Evolutionary conservation across 2,888 invertebrate species (phyloP).

Genomic region (Lepidonotus clava): DNA sequence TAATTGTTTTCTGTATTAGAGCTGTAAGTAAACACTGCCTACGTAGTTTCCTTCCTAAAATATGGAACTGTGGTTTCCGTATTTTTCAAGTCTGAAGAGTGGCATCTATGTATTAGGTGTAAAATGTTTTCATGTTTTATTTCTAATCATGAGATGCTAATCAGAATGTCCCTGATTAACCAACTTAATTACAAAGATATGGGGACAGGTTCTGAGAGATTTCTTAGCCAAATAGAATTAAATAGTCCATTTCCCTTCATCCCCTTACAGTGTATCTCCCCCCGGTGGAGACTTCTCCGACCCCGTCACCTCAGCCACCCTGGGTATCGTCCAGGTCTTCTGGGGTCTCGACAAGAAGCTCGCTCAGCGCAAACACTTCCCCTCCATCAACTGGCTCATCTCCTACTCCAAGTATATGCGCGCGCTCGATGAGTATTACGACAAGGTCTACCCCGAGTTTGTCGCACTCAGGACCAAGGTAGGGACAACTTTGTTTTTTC

Average conservation of each 20-base stretch:
- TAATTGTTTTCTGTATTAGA: too few relatives aligned
- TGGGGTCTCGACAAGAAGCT: conserved; percentile 99
- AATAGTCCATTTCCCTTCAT: not conserved
- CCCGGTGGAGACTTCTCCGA: conserved; percentile 99
- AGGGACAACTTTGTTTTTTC: not conserved
- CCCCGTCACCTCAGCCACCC: conserved; percentile 99
- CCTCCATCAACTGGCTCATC: conserved; percentile 99
- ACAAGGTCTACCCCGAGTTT: conserved; percentile 98
- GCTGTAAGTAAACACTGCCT: too few relatives aligned
- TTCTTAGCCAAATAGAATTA: too few relatives aligned
- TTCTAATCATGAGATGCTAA: too few relatives aligned
- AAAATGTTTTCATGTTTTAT: too few relatives aligned
- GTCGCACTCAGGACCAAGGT: conserved; percentile 98
- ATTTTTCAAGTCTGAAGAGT: too few relatives aligned
- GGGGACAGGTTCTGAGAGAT: too few relatives aligned
- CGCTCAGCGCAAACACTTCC: conserved; percentile 99
- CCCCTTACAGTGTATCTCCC: conserved; percentile 89
- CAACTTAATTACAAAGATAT: too few relatives aligned
- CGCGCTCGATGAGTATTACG: conserved; percentile 99
- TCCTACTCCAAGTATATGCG: conserved; percentile 99
- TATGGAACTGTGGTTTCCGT: too few relatives aligned
- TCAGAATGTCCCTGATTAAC: too few relatives aligned
- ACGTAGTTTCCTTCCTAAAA: too few relatives aligned
- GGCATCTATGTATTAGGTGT: too few relatives aligned
- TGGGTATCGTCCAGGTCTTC: conserved; percentile 99